phyloP scores from a whole-genome alignment of 2,797 vertebrate genomes.

The Sardinella longiceps region DNA sequence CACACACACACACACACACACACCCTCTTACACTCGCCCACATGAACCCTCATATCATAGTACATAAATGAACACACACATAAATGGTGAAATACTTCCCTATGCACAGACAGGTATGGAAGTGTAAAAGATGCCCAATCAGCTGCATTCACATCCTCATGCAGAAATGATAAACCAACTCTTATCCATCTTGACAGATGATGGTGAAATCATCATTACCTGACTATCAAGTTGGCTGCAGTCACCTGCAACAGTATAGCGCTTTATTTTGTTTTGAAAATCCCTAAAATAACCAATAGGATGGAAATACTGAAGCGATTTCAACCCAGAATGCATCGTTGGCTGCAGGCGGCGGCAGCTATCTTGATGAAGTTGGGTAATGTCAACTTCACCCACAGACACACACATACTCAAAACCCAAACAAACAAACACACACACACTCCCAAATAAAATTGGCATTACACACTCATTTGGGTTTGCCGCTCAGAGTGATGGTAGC shows the following conservation, averaged over 20 bases:
- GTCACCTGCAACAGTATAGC: no score
- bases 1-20: neutral
- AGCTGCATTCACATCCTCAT: neutral
- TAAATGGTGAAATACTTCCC: neutral
- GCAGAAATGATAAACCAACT: neutral
- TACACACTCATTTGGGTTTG: neutral
- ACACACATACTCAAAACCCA: conserved; percentile 32
- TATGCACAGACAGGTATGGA: neutral
- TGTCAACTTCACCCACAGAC: no score
- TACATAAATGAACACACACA: neutral
- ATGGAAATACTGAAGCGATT: no score
- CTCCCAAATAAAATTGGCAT: neutral
- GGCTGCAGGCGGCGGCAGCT: no score
- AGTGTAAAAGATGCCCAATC: neutral
- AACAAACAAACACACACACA: conserved; percentile 21
- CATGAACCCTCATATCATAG: neutral
- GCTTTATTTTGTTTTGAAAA: no score
- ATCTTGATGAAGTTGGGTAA: no score
- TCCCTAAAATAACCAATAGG: no score
- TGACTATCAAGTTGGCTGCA: no score
- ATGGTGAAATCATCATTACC: no score
- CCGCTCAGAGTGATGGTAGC: neutral
- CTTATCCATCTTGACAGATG: conserved; percentile 55
- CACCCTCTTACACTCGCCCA: no score
- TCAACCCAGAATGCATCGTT: no score